Conservation (phyloP, 2,113 vertebrate genomes). For the Myodes glareolus region DNA sequence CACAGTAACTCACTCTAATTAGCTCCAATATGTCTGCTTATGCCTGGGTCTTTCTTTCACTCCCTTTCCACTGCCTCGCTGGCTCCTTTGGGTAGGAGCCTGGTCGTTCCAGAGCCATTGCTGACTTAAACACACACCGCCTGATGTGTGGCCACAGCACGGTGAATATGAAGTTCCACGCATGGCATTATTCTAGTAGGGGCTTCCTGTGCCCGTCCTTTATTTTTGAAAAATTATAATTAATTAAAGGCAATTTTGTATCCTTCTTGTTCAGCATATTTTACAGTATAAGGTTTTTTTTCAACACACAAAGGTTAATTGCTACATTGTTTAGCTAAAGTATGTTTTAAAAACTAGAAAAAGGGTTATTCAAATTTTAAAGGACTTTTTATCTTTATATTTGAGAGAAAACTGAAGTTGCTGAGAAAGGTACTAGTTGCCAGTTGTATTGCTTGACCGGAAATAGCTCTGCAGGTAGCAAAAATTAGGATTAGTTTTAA, state of each 20-base stretch:
- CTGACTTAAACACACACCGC: slow-evolving; percentile 54
- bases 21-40: slow-evolving; percentile 28
- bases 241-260: background rate
- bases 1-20: slow-evolving; percentile 57
- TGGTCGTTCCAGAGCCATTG: slow-evolving; percentile 49
- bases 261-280: slow-evolving; percentile 50
- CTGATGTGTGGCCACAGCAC: background rate
- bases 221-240: slow-evolving; percentile 56
- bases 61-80: slow-evolving; percentile 29
- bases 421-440: background rate
- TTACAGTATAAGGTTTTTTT: background rate
- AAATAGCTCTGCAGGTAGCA: slow-evolving; percentile 5
- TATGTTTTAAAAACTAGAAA: slow-evolving; percentile 22
- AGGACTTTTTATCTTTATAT: slow-evolving; percentile 55
- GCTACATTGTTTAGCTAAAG: slow-evolving; percentile 4
- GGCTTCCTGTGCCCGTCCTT: background rate
- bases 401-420: slow-evolving; percentile 61
- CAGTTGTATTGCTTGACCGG: background rate
- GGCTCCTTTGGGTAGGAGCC: slow-evolving; percentile 43
- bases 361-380: background rate
- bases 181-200: background rate
- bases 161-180: slow-evolving; percentile 52
- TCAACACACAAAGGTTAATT: slow-evolving; percentile 16
- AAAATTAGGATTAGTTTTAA: slow-evolving; percentile 17
- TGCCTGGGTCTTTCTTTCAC: slow-evolving; percentile 53